Evolutionary conservation across 2,797 vertebrate genomes (phyloP).

Genomic region (Crypturellus tataupa): DNA sequence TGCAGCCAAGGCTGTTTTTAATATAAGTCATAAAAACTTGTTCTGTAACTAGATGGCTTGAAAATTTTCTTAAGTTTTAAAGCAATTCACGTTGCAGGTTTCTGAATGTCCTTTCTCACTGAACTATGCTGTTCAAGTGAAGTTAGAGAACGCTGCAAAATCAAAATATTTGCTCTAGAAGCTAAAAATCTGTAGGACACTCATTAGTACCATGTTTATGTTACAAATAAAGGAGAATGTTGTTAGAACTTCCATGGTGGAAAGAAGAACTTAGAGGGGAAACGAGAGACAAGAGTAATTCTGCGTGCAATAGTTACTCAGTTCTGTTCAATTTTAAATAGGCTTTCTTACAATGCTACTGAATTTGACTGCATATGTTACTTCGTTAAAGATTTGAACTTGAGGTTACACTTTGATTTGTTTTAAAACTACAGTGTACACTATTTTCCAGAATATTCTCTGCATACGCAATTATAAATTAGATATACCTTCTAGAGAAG

Average conservation of each 20-base stretch:
- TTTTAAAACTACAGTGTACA: neutral
- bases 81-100: neutral
- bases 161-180: neutral
- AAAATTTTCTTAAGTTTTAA: neutral
- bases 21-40: neutral
- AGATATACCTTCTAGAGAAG: neutral
- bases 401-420: neutral
- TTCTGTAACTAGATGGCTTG: neutral
- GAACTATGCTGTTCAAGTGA: neutral
- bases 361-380: neutral
- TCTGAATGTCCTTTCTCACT: neutral
- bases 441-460: neutral
- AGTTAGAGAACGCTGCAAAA: neutral
- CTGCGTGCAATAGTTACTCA: neutral
- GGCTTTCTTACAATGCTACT: neutral
- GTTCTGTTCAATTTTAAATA: neutral
- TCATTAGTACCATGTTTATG: neutral
- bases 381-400: neutral
- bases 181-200: neutral
- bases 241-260: neutral
- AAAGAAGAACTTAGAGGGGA: neutral
- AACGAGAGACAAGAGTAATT: neutral
- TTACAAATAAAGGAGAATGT: neutral
- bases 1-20: neutral
- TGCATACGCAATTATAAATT: neutral